Evolutionary conservation across 2,888 invertebrate species (phyloP), one percentile per base, ranked within the genome.

Genomic region (Perizoma affinitatum): DNA sequence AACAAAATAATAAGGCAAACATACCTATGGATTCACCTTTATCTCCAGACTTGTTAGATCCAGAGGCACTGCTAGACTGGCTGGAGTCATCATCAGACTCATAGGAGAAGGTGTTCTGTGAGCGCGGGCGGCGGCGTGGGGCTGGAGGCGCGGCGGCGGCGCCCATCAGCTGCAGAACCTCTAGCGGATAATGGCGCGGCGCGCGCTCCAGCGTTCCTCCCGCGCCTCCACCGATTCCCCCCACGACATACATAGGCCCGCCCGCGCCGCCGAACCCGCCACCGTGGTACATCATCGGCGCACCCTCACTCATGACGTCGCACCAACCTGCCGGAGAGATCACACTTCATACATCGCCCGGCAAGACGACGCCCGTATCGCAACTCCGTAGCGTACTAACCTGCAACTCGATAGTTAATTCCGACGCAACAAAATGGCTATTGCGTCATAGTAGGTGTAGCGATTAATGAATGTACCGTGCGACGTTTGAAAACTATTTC

Each of bases 31-130:
- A 48, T 54, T 75, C 74, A 88, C 92, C 89, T 77, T 89, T 90
- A 43, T 90, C 90, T 67, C 80, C 86, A 7, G 88, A 90, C 66
- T 90, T 90, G 66, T 88, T 89, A 38, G 91, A 90, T 47, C 91
- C 89, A 38, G 91, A 90, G 38, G 91, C 90, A 70, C 90, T 91
- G 72, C 92, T 92, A n/a, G 92, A 91, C 47, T 90, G 76, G 69
- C 91, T 92, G 56, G 91, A 92, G 74, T 92, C 91, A 72, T 92
- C 91, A 22, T 92, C 91, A 22, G 91, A 92, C 62, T 92, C 91
- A 68, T 91, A 90, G 33, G 86, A 88, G 66, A 91, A 90, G 55
- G 90, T 88, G 22, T 75, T 60, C 79, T 84, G 52, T 74, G 62
- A 54, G 65, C 60, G 9, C 73, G 78, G 42, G 84, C 81, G 40